A percentile compares a stretch with the other conserved stretches of the same genome.
These are phyloP conservation scores for Acanthacorydalis orientalis DNA, from an alignment of 2,888 invertebrate species.

Conservation along the genomic window DNA sequence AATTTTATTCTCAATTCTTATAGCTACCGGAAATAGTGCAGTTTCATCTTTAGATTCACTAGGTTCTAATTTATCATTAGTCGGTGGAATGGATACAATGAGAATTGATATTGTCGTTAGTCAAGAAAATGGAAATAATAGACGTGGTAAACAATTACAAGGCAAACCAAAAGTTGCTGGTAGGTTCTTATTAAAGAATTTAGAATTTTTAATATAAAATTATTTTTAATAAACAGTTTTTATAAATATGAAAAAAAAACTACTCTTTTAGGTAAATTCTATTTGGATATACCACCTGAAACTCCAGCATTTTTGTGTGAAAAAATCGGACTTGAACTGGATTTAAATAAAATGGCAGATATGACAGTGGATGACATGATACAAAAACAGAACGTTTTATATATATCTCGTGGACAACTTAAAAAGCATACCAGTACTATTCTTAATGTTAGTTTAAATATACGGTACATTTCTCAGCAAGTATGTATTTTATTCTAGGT, in stretches of 20 bases:
- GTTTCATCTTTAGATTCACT: conserved; percentile 66
- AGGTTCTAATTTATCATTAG: conserved; percentile 70
- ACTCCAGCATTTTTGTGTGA: conserved; percentile 86
- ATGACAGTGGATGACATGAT: conserved; percentile 75
- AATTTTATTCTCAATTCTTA: conserved; percentile 10
- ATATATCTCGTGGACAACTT: conserved; percentile 71
- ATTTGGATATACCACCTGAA: conserved; percentile 40
- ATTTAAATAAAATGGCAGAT: conserved; percentile 78
- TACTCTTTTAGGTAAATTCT: conserved; percentile 23
- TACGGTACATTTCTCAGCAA: conserved; percentile 83
- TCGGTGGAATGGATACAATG: conserved; percentile 73
- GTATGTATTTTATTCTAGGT: conserved; percentile 26
- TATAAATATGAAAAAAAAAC: conserved; percentile 13
- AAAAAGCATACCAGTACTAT: conserved; percentile 86
- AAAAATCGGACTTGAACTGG: conserved; percentile 75
- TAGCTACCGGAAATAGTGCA: conserved; percentile 30
- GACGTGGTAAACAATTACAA: conserved; percentile 15
- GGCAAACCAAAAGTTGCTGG: conserved; percentile 15
- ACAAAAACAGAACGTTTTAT: conserved; percentile 67
- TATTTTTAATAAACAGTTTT: conserved; percentile 1
- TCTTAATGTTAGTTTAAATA: conserved; percentile 75
- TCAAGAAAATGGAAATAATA: conserved; percentile 42
- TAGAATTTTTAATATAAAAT: conserved; percentile 5
- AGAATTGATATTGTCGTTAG: conserved; percentile 90
- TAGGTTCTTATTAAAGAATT: conserved; percentile 8